phyloP scores from a whole-genome alignment of 2,113 vertebrate species.

The Boulengeromyrus knoepffleri region DNA sequence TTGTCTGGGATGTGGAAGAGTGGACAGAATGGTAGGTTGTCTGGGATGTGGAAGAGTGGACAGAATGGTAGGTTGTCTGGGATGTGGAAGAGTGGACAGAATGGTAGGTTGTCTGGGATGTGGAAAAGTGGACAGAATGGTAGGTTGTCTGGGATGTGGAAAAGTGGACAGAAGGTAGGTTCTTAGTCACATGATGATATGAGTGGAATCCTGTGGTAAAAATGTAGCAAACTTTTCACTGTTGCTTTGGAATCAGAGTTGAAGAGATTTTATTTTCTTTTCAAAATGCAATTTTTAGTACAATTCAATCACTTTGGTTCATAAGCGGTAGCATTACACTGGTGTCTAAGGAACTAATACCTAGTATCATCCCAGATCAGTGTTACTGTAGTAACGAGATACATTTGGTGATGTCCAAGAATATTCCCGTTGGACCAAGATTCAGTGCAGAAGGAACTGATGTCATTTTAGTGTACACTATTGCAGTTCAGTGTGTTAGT shows the following conservation, averaged over 20 bases:
- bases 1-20: background rate
- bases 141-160: background rate
- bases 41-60: background rate
- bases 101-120: background rate
- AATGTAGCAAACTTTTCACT: background rate
- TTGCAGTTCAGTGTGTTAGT: background rate
- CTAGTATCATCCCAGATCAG: background rate
- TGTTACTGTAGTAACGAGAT: background rate
- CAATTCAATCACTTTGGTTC: background rate
- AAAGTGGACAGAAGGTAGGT: background rate
- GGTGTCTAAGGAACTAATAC: background rate
- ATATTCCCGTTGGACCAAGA: background rate
- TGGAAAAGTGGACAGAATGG: background rate
- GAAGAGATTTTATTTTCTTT: background rate
- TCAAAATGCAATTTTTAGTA: background rate
- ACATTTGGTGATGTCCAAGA: background rate
- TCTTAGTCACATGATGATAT: background rate
- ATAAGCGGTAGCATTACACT: background rate
- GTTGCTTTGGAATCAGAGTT: background rate
- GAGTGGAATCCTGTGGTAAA: background rate
- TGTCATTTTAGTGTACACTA: background rate
- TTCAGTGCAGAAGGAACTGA: background rate
- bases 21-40: too few species aligned
- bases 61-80: background rate
- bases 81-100: background rate